Base-by-base conservation (phyloP, 2,113 vertebrate species). In the Silurus asotus region DNA sequence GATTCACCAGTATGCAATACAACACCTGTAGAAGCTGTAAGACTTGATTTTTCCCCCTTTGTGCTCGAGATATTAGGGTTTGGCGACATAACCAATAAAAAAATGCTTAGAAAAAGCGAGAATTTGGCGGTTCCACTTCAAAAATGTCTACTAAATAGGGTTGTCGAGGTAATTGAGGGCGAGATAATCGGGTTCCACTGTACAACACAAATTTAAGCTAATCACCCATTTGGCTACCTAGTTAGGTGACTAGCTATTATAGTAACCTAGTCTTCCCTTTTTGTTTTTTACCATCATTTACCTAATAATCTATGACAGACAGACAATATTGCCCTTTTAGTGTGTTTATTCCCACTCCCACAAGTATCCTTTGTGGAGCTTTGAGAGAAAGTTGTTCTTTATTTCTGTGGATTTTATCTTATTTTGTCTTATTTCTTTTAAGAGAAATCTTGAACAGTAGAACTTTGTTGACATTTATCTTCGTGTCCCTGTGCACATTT, bases 391-490 rank as follows among this genome's bases (percentile, higher is more conserved):
- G 5, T 58, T 62, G 56, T 62, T 48, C 37, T 81, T 48, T 81
- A 62, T 37, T 20, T 19, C 58, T 48, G 9, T 81, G 49, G 58
- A 81, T 59, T 15, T 62, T 58, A 81, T 45, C n/a, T n/a, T n/a
- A n/a, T n/a, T n/a, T n/a, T n/a, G 9, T 81, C 79, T 49, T 81
- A 59, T 64, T 80, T 61, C 78, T 45, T 61, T 61, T 80, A 56
- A 20, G 25, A 59, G 8, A 28, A 23, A 10, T 61, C 19, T 61
- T 8, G 28, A 48, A 23, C 37, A 10, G 56, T 48, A 62, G 14
- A 81, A 58, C 58, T 62, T 78, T 78, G 37, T 6, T 19, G 79
- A 81, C 79, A 81, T 81, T 81, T 62, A 81, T 81, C 79, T 81
- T 37, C 0, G 58, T 62, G 37, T 62, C 78, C 56, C 55, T 61